Conservation (phyloP, 1,140 invertebrate genomes). For the Papilio machaon region DNA sequence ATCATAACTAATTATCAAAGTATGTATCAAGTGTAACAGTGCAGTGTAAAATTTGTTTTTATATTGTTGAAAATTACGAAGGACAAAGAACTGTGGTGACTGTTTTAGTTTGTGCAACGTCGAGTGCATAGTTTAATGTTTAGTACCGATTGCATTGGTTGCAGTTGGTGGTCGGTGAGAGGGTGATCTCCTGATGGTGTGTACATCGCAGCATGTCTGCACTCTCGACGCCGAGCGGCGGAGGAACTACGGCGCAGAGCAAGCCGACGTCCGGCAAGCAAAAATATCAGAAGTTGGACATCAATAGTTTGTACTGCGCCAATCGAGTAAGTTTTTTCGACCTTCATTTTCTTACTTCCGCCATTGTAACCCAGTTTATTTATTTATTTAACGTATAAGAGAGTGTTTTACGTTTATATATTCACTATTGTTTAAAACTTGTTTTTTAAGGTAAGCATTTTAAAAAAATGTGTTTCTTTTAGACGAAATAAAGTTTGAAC, state of each 20-base stretch:
- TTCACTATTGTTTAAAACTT: no score
- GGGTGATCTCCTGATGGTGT: slow-evolving; percentile 82
- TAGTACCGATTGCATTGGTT: slow-evolving; percentile 61
- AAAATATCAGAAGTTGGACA: slow-evolving; percentile 97
- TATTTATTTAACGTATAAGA: slow-evolving; percentile 7
- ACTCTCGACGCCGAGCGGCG: slow-evolving; percentile 82
- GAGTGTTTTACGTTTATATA: no score
- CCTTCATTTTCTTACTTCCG: slow-evolving; percentile 33
- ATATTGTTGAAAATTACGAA: slow-evolving; percentile 46
- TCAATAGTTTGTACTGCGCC: slow-evolving; percentile 97
- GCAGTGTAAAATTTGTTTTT: slow-evolving; percentile 23
- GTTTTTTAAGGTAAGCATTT: background rate
- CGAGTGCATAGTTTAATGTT: slow-evolving; percentile 45
- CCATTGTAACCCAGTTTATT: slow-evolving; percentile 19
- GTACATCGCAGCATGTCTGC: slow-evolving; percentile 83
- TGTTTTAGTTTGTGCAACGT: slow-evolving; percentile 45
- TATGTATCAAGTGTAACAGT: slow-evolving; percentile 38
- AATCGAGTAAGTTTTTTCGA: slow-evolving; percentile 86
- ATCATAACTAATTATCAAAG: background rate
- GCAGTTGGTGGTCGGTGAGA: slow-evolving; percentile 79
- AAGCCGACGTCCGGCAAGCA: slow-evolving; percentile 86
- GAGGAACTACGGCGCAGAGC: slow-evolving; percentile 81
- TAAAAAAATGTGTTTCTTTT: background rate
- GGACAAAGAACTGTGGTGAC: slow-evolving; percentile 53
- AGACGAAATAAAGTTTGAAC: background rate